A percentile compares a stretch with the other conserved stretches of the same genome.
These are phyloP conservation scores for Rhaphigaster nebulosa DNA, from an alignment of 2,888 invertebrate species.

Conservation along the genomic window DNA sequence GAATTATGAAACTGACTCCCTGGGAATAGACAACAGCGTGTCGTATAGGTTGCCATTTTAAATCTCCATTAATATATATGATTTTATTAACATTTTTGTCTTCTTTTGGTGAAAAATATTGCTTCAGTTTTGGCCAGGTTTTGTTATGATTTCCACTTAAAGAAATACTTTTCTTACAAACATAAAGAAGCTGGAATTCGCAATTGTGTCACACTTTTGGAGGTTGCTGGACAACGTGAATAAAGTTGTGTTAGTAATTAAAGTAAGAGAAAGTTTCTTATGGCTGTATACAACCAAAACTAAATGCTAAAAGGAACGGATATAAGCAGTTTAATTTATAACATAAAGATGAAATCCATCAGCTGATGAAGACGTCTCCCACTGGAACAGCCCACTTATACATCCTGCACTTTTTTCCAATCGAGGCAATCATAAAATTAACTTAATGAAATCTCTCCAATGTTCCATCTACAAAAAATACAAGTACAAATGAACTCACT, in stretches of 20 bases:
- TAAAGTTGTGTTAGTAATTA: neutral
- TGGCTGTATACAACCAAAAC: neutral
- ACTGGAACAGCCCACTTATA: neutral
- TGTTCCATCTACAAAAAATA: constrained; percentile 44
- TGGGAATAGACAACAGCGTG: neutral
- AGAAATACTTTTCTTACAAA: neutral
- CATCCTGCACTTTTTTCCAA: constrained; percentile 64
- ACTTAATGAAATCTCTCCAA: constrained; percentile 41
- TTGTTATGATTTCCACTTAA: neutral
- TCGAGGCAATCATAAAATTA: constrained; percentile 52
- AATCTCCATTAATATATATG: neutral
- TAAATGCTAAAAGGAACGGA: neutral
- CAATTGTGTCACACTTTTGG: neutral
- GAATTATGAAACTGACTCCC: too few relatives aligned
- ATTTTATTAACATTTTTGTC: neutral
- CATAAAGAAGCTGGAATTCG: neutral
- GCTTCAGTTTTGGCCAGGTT: neutral
- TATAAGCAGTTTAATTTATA: neutral
- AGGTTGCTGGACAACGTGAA: neutral
- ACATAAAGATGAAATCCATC: neutral
- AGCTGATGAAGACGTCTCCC: neutral
- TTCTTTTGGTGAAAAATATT: neutral
- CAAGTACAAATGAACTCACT: constrained; percentile 45
- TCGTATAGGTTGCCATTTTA: neutral
- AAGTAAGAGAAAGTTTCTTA: too few relatives aligned